Conservation (phyloP, 2,113 vertebrate species). For the Triplophysa siluroides region DNA sequence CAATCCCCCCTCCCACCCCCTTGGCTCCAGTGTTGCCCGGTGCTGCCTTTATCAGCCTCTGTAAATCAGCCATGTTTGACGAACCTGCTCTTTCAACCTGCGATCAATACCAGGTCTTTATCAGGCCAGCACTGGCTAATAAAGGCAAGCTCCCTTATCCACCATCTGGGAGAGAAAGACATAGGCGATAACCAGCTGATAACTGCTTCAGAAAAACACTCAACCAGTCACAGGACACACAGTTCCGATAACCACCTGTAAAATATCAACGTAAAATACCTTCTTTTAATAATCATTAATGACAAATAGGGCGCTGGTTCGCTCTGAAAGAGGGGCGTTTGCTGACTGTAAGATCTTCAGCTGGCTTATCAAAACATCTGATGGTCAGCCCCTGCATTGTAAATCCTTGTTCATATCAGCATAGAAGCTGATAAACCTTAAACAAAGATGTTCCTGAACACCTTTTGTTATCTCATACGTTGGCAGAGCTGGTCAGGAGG, state of each 20-base stretch:
- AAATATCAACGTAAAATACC: slow-evolving; percentile 32
- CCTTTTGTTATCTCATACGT: slow-evolving; percentile 50
- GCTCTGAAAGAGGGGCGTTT: background rate
- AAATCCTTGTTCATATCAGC: slow-evolving; percentile 40
- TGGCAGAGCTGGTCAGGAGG: background rate
- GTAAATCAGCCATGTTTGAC: slow-evolving; percentile 81
- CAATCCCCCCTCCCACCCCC: slow-evolving; percentile 30
- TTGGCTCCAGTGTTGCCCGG: slow-evolving; percentile 72
- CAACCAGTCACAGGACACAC: slow-evolving; percentile 55
- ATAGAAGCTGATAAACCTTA: slow-evolving; percentile 30
- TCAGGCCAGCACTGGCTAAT: slow-evolving; percentile 77
- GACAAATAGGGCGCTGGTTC: background rate
- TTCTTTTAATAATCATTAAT: slow-evolving; percentile 40
- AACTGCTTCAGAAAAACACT: slow-evolving; percentile 68
- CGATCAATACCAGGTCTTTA: slow-evolving; percentile 81
- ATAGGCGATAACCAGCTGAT: slow-evolving; percentile 68
- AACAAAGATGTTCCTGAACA: slow-evolving; percentile 31
- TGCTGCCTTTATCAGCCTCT: slow-evolving; percentile 76
- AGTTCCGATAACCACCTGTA: slow-evolving; percentile 47
- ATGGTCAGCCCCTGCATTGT: background rate
- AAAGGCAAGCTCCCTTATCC: slow-evolving; percentile 79
- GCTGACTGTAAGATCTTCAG: background rate
- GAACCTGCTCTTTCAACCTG: slow-evolving; percentile 82
- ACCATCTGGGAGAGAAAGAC: slow-evolving; percentile 72
- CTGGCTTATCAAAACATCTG: background rate